Percentiles rank a stretch among this genome's conserved stretches.
phyloP scores from a whole-genome alignment of 2,888 invertebrate genomes.

The Therioaphis trifolii region DNA sequence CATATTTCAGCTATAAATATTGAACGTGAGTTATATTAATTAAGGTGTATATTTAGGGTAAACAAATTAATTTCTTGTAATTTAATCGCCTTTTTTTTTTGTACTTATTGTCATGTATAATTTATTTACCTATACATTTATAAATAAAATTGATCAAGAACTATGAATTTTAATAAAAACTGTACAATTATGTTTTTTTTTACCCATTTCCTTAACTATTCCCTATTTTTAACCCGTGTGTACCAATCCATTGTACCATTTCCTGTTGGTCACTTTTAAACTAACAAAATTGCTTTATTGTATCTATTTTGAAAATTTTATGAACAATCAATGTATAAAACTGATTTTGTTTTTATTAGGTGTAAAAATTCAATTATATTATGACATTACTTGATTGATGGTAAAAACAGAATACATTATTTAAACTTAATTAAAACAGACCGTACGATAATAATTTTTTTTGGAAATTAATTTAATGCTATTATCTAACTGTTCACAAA shows the following conservation, averaged over 20 bases:
- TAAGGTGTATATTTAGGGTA: slow-evolving; percentile 52
- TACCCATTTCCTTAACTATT: not conserved
- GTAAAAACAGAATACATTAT: not conserved
- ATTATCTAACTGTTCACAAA: too few relatives aligned
- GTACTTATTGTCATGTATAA: slow-evolving; percentile 53
- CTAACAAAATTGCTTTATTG: too few relatives aligned
- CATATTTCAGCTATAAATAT: slow-evolving; percentile 32
- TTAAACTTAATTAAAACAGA: too few relatives aligned
- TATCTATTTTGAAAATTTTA: too few relatives aligned
- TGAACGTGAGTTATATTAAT: slow-evolving; percentile 36
- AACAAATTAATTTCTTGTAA: slow-evolving; percentile 44
- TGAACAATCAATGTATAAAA: too few relatives aligned
- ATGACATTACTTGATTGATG: not conserved
- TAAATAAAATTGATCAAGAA: slow-evolving; percentile 47
- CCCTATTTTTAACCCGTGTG: not conserved
- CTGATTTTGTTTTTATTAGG: too few relatives aligned
- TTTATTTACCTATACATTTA: slow-evolving; percentile 57
- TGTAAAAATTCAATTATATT: too few relatives aligned
- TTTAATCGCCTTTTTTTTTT: slow-evolving; percentile 41
- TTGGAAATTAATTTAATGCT: too few relatives aligned
- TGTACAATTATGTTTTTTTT: slow-evolving; percentile 22
- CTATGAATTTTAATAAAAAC: slow-evolving; percentile 37
- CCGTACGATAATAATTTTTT: too few relatives aligned
- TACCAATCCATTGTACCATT: too few relatives aligned
- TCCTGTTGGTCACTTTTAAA: too few relatives aligned